phyloP scores from a whole-genome alignment of 2,113 vertebrate genomes.

The Plecturocebus donacophilus region DNA sequence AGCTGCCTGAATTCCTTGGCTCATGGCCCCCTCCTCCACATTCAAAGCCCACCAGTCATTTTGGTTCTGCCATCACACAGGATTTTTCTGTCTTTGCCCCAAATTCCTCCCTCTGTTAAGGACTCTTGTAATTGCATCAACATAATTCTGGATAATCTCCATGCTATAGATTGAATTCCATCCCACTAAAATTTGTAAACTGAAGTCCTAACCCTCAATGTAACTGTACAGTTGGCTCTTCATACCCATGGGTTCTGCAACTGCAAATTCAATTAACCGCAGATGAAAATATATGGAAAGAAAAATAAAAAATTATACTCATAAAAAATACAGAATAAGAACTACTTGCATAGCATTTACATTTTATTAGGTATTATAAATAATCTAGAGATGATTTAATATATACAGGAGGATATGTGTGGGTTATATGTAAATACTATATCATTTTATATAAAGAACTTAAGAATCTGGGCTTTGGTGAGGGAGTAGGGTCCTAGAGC shows the following conservation, averaged over 20 bases:
- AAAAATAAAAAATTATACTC: no score
- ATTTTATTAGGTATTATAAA: background rate
- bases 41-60: background rate
- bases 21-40: background rate
- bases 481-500: background rate
- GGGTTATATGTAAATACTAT: background rate
- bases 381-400: background rate
- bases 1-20: background rate
- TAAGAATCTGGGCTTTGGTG: background rate
- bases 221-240: background rate
- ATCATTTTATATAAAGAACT: background rate
- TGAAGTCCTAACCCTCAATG: background rate
- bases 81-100: background rate
- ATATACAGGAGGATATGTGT: background rate
- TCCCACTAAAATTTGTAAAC: background rate
- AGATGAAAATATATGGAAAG: no score
- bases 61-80: background rate
- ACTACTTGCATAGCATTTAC: background rate
- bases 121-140: background rate
- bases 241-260: background rate
- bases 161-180: background rate
- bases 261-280: background rate
- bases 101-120: background rate
- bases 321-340: background rate
- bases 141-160: background rate